phyloP scores from a whole-genome alignment of 2,797 vertebrate species.

The Myotis findleyi region DNA sequence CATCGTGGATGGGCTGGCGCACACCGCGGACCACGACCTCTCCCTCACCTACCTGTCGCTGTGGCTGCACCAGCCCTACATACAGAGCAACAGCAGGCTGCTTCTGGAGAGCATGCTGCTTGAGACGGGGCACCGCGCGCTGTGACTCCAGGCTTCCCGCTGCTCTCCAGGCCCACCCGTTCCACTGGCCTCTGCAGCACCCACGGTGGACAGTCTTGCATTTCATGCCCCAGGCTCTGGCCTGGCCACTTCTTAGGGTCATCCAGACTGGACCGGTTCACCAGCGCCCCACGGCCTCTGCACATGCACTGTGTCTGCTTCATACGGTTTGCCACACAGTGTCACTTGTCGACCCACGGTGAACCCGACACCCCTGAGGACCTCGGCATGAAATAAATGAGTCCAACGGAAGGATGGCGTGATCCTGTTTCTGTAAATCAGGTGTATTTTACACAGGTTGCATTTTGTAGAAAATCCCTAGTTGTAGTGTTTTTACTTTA shows the following conservation, averaged over 20 bases:
- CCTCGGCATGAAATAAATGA: background rate
- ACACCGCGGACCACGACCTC: conserved; percentile 89
- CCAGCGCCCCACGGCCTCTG: background rate
- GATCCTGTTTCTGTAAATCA: background rate
- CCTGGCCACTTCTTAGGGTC: background rate
- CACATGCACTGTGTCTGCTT: background rate
- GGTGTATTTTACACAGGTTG: background rate
- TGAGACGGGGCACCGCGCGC: conserved; percentile 93
- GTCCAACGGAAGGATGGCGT: background rate
- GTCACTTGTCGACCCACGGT: fast-evolving
- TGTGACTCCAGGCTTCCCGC: conserved; percentile 55
- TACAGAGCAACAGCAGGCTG: conserved; percentile 87
- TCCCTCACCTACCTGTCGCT: conserved; percentile 93
- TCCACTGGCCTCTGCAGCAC: background rate
- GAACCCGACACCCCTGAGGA: background rate
- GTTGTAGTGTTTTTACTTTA: background rate
- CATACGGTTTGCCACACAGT: fast-evolving
- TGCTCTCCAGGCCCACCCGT: too few relatives aligned
- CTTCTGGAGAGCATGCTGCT: conserved; percentile 94
- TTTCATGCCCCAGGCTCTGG: too few relatives aligned
- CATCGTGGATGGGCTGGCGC: conserved; percentile 92
- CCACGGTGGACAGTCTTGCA: fast-evolving
- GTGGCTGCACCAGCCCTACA: conserved; percentile 96
- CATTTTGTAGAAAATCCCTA: background rate
- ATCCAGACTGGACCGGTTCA: background rate